Base-by-base conservation (phyloP, 2,113 vertebrate genomes). In the Perognathus longimembris region DNA sequence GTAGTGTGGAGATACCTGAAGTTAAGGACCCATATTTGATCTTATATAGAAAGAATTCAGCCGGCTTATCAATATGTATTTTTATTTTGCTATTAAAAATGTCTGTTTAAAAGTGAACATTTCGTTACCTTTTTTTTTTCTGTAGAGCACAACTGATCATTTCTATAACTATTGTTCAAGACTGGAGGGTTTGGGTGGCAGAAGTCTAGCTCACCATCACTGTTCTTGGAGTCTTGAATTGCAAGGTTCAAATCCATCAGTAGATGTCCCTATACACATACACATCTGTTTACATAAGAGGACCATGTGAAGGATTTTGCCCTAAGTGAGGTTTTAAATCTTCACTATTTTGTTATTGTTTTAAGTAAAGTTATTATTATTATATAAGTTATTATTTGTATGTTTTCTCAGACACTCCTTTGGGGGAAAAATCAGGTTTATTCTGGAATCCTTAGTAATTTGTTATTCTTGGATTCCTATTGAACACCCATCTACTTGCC, bases 401-500 rank as follows among this genome's bases (percentile, higher is more conserved):
- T 83, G 83, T 88, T 83, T 90, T 63, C 74, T 91, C 74, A 42
- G 54, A 94, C 8, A 18, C 92, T 54, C 24, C 80, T 81, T 74
- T 38, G 20, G 38, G 82, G 89, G n/a, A 79, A 89, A 90, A 88
- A 63, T 73, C 76, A 84, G 42, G n/a, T 76, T 88, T 76, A 45
- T 75, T 36, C 64, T 80, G 59, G 30, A 91, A 79, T 8, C 74
- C 45, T 74, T 28, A 57, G 28, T 38, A 38, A 24, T 0, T 63
- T 85, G 76, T 76, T 74, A 87, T 28, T 85, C 73, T 70, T 86
- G 88, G 77, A 93, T 94, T 96, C 71, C 87, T 91, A 87, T 2
- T 90, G 73, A 87, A 77, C 87, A 95, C 38, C 54, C 84, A 74
- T 21, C 88, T 96, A 91, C 89, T 95, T 94, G 90, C 77, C 81